A percentile compares a stretch with the other conserved stretches of the same genome.
phyloP scores from a whole-genome alignment of 2,113 vertebrate genomes.

The Mellivora capensis region DNA sequence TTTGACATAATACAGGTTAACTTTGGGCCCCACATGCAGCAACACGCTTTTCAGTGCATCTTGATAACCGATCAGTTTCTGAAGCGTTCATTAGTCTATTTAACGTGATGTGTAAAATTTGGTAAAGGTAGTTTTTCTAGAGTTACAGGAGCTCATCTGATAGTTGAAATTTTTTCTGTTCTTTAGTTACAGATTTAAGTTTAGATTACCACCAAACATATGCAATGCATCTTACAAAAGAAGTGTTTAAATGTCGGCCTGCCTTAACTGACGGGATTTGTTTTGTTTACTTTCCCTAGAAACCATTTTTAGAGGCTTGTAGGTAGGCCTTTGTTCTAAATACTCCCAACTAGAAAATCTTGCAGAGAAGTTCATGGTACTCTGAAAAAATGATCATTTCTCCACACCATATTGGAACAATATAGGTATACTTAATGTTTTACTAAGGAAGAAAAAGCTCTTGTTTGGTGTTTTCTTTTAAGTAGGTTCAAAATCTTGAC shows the following conservation, averaged over 20 bases:
- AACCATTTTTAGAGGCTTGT: background rate
- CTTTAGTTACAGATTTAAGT: background rate
- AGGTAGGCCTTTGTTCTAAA: slow-evolving; percentile 12
- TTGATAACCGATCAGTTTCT: slow-evolving; percentile 52
- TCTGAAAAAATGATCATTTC: slow-evolving; percentile 12
- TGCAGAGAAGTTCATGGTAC: background rate
- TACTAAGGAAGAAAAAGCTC: background rate
- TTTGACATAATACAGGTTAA: slow-evolving; percentile 27
- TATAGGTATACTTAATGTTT: background rate
- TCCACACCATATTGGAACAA: background rate
- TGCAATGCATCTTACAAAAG: background rate
- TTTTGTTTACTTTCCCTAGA: slow-evolving; percentile 29
- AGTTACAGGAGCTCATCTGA: background rate
- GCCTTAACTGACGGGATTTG: background rate
- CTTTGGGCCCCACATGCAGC: background rate
- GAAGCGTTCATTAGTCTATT: slow-evolving; percentile 31
- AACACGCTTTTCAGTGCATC: background rate
- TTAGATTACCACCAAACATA: background rate
- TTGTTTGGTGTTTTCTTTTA: background rate
- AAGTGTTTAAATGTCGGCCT: background rate
- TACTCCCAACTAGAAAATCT: background rate
- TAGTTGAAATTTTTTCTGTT: background rate
- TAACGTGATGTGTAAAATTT: slow-evolving; percentile 46
- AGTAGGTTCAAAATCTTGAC: slow-evolving; percentile 9
- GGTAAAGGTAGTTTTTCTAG: slow-evolving; percentile 41